Evolutionary conservation across 1,140 invertebrate species (phyloP).

Genomic region (Episyrphus balteatus): DNA sequence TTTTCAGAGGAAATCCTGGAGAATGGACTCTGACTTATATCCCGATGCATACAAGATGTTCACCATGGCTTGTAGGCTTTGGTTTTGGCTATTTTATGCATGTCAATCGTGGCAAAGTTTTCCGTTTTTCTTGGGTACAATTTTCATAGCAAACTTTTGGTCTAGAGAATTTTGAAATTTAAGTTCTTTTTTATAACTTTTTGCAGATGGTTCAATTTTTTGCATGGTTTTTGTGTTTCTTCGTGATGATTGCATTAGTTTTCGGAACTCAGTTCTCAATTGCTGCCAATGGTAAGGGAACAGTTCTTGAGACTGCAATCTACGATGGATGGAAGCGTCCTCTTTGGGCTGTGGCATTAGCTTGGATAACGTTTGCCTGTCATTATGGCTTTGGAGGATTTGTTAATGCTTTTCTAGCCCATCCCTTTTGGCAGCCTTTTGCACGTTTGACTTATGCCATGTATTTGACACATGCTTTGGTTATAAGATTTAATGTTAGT

Average conservation of each 20-base stretch:
- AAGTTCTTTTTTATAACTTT: too few relatives aligned
- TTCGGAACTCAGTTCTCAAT: too few relatives aligned
- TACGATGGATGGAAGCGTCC: constrained; percentile 10
- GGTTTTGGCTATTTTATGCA: constrained; percentile 34
- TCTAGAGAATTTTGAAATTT: too few relatives aligned
- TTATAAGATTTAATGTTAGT: not conserved
- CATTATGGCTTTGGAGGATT: constrained; percentile 46
- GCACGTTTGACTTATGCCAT: constrained; percentile 37
- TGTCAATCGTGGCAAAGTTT: too few relatives aligned
- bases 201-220: too few relatives aligned
- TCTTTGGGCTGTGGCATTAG: constrained; percentile 44
- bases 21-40: too few relatives aligned
- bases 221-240: too few relatives aligned
- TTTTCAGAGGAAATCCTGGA: not conserved
- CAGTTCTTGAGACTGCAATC: too few relatives aligned
- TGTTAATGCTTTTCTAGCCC: constrained; percentile 36
- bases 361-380: constrained; percentile 55
- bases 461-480: constrained; percentile 31
- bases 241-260: too few relatives aligned
- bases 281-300: too few relatives aligned
- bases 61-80: constrained; percentile 41
- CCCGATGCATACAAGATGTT: constrained; percentile 25
- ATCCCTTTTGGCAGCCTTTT: constrained; percentile 35
- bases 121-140: too few relatives aligned
- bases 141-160: too few relatives aligned